These are phyloP conservation scores for Plebejus melissa DNA, from an alignment of 2,888 invertebrate species.

Conservation along the genomic window DNA sequence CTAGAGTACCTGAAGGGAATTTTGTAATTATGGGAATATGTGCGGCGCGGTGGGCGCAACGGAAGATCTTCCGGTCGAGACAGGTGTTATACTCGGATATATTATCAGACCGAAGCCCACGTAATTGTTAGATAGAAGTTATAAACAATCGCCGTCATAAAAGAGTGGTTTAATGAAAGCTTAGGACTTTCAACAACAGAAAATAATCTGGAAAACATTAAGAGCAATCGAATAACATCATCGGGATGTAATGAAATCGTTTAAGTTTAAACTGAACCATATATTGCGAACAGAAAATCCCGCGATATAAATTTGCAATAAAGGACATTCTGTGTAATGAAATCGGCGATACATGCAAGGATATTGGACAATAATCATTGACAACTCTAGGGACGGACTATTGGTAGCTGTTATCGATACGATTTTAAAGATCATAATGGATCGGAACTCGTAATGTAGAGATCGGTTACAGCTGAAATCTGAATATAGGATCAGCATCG, in stretches of 20 bases:
- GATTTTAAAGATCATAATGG: not conserved
- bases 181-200: not conserved
- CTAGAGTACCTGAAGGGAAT: too few relatives aligned
- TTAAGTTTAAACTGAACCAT: conserved; percentile 13
- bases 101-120: too few relatives aligned
- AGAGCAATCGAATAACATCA: not conserved
- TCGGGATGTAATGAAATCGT: not conserved
- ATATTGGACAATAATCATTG: conserved; percentile 49
- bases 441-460: not conserved
- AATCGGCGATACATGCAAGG: conserved; percentile 40
- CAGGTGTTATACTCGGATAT: too few relatives aligned
- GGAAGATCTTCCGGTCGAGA: too few relatives aligned
- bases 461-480: not conserved
- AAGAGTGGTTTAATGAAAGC: too few relatives aligned
- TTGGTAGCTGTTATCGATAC: not conserved
- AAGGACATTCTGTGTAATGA: conserved; percentile 26
- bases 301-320: conserved; percentile 26
- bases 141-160: too few relatives aligned
- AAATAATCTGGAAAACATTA: not conserved
- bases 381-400: conserved; percentile 30
- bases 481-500: not conserved
- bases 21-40: too few relatives aligned
- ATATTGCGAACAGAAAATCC: conserved; percentile 26
- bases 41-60: too few relatives aligned
- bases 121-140: too few relatives aligned